Conservation (phyloP, 2,888 invertebrate species). For the Athetis lepigone region DNA sequence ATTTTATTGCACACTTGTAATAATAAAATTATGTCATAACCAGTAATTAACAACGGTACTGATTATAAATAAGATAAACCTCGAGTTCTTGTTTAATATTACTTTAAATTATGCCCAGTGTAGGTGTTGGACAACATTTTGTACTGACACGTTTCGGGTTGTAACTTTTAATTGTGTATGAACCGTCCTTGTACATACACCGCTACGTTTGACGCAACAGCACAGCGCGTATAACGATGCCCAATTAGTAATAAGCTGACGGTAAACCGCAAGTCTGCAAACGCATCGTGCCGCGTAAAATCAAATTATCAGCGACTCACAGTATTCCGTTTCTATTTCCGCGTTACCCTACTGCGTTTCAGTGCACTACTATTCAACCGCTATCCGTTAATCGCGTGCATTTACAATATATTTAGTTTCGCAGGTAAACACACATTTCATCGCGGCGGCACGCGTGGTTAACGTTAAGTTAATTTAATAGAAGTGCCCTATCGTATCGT, state of each 20-base stretch:
- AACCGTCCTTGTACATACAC: slow-evolving; percentile 21
- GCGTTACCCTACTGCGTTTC: slow-evolving; percentile 59
- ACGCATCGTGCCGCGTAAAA: slow-evolving; percentile 67
- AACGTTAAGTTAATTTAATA: slow-evolving; percentile 80
- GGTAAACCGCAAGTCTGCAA: slow-evolving; percentile 69
- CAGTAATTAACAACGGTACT: slow-evolving; percentile 76
- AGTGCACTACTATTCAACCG: slow-evolving; percentile 60
- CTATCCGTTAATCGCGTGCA: slow-evolving; percentile 63
- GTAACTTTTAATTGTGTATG: slow-evolving; percentile 29
- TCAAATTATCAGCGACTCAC: slow-evolving; percentile 68
- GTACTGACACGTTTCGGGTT: slow-evolving; percentile 22
- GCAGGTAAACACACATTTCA: slow-evolving; percentile 73
- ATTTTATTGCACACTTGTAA: slow-evolving; percentile 82
- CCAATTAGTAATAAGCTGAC: slow-evolving; percentile 67
- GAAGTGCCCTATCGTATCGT: slow-evolving; percentile 68
- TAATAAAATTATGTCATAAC: slow-evolving; percentile 82
- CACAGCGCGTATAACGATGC: slow-evolving; percentile 61
- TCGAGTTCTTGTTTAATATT: slow-evolving; percentile 32
- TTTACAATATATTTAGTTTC: slow-evolving; percentile 64
- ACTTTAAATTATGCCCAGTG: slow-evolving; percentile 29
- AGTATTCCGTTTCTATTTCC: slow-evolving; percentile 71
- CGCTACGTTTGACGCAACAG: slow-evolving; percentile 44
- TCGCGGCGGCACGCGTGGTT: slow-evolving; percentile 71
- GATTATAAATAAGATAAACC: slow-evolving; percentile 63
- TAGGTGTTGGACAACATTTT: slow-evolving; percentile 30